phyloP scores from a whole-genome alignment of 2,113 vertebrate species.

The Muntiacus reevesi region DNA sequence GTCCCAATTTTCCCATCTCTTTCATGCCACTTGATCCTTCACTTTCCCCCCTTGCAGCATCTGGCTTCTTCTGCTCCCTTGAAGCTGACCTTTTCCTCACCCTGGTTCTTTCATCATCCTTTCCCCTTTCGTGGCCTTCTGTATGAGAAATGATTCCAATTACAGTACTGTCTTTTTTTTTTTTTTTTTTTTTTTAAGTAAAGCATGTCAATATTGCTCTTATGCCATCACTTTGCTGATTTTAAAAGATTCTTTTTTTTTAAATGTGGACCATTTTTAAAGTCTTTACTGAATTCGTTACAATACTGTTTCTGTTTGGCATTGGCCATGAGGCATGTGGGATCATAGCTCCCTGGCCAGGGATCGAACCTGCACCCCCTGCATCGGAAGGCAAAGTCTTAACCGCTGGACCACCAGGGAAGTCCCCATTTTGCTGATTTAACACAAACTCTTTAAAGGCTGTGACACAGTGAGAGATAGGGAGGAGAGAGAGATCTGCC shows the following conservation, averaged over 20 bases:
- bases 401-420: neutral
- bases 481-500: neutral
- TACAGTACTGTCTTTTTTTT: neutral
- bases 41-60: too few relatives aligned
- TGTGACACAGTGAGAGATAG: neutral
- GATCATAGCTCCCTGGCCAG: neutral
- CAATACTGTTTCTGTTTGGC: neutral
- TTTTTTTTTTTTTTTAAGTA: neutral
- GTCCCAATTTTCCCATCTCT: neutral
- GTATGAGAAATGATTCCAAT: neutral
- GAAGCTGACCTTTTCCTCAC: neutral
- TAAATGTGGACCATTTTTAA: neutral
- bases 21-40: neutral
- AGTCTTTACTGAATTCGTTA: neutral
- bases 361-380: neutral
- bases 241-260: neutral
- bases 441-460: neutral
- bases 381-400: neutral
- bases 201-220: neutral
- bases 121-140: fast-evolving
- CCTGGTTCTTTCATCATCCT: neutral
- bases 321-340: neutral
- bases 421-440: neutral
- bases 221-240: neutral
- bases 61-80: neutral